Percentiles rank a stretch among this genome's conserved stretches.
Conservation (phyloP, 2,113 vertebrate species). For the Gavia stellata region DNA sequence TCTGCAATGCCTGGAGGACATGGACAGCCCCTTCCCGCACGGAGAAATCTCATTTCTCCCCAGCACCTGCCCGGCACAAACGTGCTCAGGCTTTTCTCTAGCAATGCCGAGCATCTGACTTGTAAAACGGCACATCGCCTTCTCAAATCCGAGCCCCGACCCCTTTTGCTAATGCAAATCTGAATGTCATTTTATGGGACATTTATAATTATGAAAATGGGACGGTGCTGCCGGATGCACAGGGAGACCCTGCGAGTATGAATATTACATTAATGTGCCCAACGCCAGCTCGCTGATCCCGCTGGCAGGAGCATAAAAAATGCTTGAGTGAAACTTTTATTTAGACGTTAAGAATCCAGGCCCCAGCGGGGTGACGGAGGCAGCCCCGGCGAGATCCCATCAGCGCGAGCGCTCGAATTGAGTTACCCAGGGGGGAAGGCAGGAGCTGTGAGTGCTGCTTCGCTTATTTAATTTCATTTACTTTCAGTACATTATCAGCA, state of each 20-base stretch:
- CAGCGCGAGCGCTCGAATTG: constrained; percentile 70
- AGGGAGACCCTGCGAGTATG: constrained; percentile 62
- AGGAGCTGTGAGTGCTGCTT: constrained; percentile 69
- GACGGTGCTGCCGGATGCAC: constrained; percentile 31
- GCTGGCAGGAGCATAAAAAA: constrained; percentile 77
- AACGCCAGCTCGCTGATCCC: constrained; percentile 67
- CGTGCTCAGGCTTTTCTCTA: neutral
- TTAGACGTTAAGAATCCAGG: constrained; percentile 71
- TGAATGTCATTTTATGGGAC: constrained; percentile 69
- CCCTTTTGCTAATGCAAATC: constrained; percentile 62
- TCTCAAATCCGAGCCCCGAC: neutral
- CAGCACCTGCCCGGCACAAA: neutral
- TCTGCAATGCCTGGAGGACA: neutral
- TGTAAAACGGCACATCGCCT: neutral
- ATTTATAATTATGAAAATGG: constrained; percentile 65
- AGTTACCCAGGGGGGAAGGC: constrained; percentile 79
- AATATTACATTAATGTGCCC: constrained; percentile 77
- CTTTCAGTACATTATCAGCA: constrained; percentile 77
- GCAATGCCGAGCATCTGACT: neutral
- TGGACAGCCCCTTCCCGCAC: neutral
- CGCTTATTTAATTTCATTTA: constrained; percentile 83
- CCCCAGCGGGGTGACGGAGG: constrained; percentile 75
- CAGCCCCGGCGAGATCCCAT: constrained; percentile 73
- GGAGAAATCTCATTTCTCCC: neutral
- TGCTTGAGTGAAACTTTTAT: constrained; percentile 79